Evolutionary conservation across 2,797 vertebrate species (phyloP).

Genomic region (Scleropages formosus): DNA sequence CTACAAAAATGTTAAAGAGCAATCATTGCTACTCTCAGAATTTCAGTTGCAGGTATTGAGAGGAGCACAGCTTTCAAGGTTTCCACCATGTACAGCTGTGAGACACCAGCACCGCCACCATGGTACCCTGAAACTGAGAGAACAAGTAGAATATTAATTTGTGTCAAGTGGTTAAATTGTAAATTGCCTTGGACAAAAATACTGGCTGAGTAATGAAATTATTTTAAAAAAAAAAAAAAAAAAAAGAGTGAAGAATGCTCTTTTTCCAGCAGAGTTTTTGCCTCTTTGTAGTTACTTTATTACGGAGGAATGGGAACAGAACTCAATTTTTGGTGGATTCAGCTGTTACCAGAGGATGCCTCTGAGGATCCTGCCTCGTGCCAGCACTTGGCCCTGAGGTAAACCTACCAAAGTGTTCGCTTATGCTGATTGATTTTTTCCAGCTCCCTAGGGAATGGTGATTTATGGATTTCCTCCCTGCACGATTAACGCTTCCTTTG

Average conservation of each 20-base stretch:
- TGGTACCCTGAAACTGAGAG: too few species aligned
- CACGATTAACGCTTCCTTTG: slow-evolving; percentile 26
- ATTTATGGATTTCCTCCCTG: slow-evolving; percentile 33
- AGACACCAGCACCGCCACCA: too few species aligned
- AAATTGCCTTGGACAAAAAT: too few species aligned
- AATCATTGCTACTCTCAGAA: slow-evolving; percentile 7
- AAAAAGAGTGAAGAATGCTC: too few species aligned
- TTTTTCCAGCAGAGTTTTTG: too few species aligned
- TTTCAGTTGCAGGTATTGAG: slow-evolving; percentile 25
- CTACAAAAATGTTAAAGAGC: slow-evolving; percentile 42
- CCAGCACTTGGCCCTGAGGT: slow-evolving; percentile 7
- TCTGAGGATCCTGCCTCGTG: neutral
- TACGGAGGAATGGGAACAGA: neutral
- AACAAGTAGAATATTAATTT: too few species aligned
- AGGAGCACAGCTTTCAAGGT: neutral
- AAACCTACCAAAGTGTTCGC: slow-evolving; percentile 20
- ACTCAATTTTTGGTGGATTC: neutral
- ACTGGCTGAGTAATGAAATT: too few species aligned
- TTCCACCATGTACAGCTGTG: too few species aligned
- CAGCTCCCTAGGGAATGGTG: slow-evolving; percentile 29
- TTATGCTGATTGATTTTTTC: slow-evolving; percentile 36
- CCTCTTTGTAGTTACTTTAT: too few species aligned
- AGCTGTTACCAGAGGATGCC: neutral
- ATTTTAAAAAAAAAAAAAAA: too few species aligned
- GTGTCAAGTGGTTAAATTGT: too few species aligned